phyloP scores from a whole-genome alignment of 1,140 invertebrate species.

The Nasonia vitripennis region DNA sequence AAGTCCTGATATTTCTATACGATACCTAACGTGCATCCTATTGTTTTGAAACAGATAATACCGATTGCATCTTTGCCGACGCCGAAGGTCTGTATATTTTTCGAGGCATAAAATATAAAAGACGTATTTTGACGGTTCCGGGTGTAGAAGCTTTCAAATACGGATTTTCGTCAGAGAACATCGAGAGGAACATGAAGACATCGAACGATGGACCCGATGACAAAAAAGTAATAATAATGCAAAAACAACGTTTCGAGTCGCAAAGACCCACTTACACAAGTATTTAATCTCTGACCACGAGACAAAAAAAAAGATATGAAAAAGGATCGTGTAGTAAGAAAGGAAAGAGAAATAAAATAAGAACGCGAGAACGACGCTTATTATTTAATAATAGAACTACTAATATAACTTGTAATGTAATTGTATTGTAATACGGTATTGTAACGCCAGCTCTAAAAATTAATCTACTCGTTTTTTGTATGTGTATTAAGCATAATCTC shows the following conservation, averaged over 20 bases:
- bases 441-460: constrained; percentile 63
- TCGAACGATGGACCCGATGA: constrained; percentile 23
- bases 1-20: constrained; percentile 45
- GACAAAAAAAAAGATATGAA: constrained; percentile 43
- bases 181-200: constrained; percentile 49
- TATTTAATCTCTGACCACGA: constrained; percentile 6
- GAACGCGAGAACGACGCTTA: constrained; percentile 63
- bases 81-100: constrained; percentile 45
- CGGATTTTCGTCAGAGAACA: constrained; percentile 36
- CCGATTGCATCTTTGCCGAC: constrained; percentile 2
- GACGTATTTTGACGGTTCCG: constrained; percentile 42
- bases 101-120: constrained; percentile 33
- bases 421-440: constrained; percentile 69
- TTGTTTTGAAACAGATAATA: constrained; percentile 33
- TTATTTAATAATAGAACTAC: constrained; percentile 68
- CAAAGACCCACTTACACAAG: too few species aligned
- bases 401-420: constrained; percentile 68
- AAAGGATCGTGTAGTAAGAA: constrained; percentile 40
- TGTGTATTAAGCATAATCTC: constrained; percentile 62
- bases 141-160: constrained; percentile 13
- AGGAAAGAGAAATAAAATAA: constrained; percentile 47
- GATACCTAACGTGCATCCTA: constrained; percentile 21
- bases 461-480: constrained; percentile 64
- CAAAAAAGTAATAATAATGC: constrained; percentile 37
- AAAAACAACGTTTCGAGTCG: neutral